These are phyloP conservation scores for Pelobates fuscus DNA, from an alignment of 2,113 vertebrate species.

Conservation along the genomic window DNA sequence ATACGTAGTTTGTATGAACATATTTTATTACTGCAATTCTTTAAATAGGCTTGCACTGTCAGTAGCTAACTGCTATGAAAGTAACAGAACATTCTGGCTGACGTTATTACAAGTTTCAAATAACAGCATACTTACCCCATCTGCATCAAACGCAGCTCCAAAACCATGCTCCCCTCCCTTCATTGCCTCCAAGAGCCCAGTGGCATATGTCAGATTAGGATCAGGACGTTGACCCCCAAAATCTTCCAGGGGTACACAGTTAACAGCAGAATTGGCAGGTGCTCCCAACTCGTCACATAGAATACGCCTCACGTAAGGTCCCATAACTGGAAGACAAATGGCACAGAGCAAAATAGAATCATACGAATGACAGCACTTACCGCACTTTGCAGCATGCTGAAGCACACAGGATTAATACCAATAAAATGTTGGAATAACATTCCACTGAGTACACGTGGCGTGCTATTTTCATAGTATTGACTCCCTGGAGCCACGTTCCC, in stretches of 20 bases:
- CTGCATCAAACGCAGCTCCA: constrained; percentile 96
- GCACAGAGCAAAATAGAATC: background rate
- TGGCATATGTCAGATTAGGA: constrained; percentile 89
- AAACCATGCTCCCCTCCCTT: constrained; percentile 95
- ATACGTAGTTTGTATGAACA: constrained; percentile 11
- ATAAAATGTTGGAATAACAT: constrained; percentile 22
- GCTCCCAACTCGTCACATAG: constrained; percentile 94
- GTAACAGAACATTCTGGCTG: background rate
- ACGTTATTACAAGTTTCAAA: background rate
- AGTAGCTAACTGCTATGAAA: background rate
- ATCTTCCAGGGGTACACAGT: constrained; percentile 94
- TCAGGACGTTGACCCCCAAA: constrained; percentile 93
- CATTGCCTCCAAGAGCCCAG: constrained; percentile 90
- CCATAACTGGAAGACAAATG: constrained; percentile 82
- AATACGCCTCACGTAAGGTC: constrained; percentile 93
- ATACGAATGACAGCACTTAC: background rate
- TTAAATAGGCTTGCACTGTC: constrained; percentile 6
- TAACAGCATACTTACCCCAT: constrained; percentile 80
- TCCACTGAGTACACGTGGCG: constrained; percentile 17
- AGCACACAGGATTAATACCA: background rate
- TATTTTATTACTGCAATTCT: background rate
- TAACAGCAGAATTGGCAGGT: constrained; percentile 94
- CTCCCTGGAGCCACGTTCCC: background rate
- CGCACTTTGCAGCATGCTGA: background rate
- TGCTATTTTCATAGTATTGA: constrained; percentile 32